Evolutionary conservation across 2,113 vertebrate genomes (phyloP).

Genomic region (Camarhynchus parvulus): DNA sequence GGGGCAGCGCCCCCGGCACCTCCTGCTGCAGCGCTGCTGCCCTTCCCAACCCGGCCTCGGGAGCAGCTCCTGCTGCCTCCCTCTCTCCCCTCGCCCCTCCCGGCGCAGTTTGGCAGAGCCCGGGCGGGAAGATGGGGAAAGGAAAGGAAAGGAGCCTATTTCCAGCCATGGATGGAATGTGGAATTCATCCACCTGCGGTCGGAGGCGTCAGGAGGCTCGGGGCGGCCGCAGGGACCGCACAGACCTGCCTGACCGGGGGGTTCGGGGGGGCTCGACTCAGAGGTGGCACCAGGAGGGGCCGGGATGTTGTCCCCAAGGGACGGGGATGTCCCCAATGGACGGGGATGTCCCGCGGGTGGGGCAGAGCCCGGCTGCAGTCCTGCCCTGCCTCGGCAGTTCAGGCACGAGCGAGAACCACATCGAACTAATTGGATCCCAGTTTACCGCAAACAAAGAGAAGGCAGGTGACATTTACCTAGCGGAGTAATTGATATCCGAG

Average conservation of each 20-base stretch:
- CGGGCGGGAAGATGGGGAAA: background rate
- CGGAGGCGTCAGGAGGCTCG: background rate
- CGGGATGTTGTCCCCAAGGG: background rate
- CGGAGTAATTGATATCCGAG: conserved; percentile 52
- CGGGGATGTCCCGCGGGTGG: background rate
- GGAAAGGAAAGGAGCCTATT: background rate
- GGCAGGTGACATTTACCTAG: conserved; percentile 46
- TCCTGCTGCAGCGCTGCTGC: background rate
- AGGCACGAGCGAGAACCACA: background rate
- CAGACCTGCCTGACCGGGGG: accelerated
- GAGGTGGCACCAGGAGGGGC: background rate
- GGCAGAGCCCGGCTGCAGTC: background rate
- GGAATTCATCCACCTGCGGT: background rate
- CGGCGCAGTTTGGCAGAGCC: background rate
- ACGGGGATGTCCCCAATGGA: background rate
- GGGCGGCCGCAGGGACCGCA: background rate
- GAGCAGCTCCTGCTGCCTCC: background rate
- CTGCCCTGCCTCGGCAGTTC: background rate
- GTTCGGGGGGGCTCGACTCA: accelerated
- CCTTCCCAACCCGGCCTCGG: background rate
- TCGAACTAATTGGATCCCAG: background rate
- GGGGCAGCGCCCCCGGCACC: accelerated
- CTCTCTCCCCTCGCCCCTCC: background rate
- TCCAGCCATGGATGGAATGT: background rate
- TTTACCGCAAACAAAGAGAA: conserved; percentile 16